Evolutionary conservation across 2,888 invertebrate species (phyloP).

Genomic region (Dione juno): DNA sequence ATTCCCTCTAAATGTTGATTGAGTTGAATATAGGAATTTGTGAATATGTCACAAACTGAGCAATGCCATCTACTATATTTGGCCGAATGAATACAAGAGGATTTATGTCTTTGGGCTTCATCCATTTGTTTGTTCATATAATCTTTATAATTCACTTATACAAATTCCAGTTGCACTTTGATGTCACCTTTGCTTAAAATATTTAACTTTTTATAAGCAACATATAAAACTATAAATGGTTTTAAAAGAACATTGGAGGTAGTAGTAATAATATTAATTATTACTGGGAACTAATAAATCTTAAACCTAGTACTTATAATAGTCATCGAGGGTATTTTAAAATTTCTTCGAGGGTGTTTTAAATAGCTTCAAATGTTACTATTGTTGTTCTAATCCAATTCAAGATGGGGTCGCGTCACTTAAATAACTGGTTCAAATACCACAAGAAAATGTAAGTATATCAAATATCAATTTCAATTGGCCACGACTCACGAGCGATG

Average conservation of each 20-base stretch:
- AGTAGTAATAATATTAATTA: background rate
- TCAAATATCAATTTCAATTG: constrained; percentile 8
- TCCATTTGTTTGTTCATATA: constrained; percentile 46
- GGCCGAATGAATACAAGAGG: constrained; percentile 41
- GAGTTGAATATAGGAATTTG: constrained; percentile 76
- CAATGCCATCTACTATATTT: constrained; percentile 67
- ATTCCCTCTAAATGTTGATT: constrained; percentile 74
- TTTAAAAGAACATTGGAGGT: background rate
- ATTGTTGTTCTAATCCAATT: background rate
- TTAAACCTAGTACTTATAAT: background rate
- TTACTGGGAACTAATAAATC: background rate
- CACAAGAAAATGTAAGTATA: background rate
- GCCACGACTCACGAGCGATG: background rate
- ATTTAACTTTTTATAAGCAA: background rate
- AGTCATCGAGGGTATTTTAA: background rate
- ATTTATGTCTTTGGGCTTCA: constrained; percentile 49
- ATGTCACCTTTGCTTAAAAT: background rate
- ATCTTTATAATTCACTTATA: background rate
- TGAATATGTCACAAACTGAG: constrained; percentile 63
- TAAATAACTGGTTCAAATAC: background rate
- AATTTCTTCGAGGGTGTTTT: too few species aligned
- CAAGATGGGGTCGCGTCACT: background rate
- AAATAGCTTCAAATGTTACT: background rate
- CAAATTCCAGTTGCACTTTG: background rate
- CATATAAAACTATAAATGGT: background rate